A percentile compares a stretch with the other conserved stretches of the same genome.
These are phyloP conservation scores for Bufotes viridis DNA, from an alignment of 2,797 vertebrate species.

Conservation along the genomic window DNA sequence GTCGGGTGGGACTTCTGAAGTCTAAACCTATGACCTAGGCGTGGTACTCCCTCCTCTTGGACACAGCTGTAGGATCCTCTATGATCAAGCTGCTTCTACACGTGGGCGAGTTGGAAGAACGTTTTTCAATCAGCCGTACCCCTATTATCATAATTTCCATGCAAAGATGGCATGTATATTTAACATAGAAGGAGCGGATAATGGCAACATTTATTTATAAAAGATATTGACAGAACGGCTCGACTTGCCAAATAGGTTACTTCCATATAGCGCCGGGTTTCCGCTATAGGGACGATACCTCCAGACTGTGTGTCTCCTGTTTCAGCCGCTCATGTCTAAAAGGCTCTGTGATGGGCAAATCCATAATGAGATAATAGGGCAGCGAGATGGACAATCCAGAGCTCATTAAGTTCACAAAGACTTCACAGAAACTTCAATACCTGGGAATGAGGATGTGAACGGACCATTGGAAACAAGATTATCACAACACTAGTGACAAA, in stretches of 20 bases:
- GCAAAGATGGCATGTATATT: too few species aligned
- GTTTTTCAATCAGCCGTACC: too few species aligned
- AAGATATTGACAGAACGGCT: too few species aligned
- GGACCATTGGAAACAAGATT: constrained; percentile 7
- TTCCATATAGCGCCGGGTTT: neutral
- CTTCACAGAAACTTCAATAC: constrained; percentile 11
- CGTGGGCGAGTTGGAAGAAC: too few species aligned
- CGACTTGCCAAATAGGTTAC: neutral
- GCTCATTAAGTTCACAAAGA: constrained; percentile 16
- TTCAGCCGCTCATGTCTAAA: neutral
- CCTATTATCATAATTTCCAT: too few species aligned
- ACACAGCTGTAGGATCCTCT: too few species aligned
- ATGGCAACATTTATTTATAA: too few species aligned
- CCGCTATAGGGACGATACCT: neutral
- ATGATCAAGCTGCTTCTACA: too few species aligned
- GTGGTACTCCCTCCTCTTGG: too few species aligned
- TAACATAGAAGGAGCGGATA: too few species aligned
- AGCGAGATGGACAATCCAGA: neutral
- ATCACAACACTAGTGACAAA: constrained; percentile 16
- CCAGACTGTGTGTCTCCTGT: neutral
- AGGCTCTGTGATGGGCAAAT: neutral
- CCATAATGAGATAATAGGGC: constrained; percentile 15
- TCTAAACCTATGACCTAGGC: too few species aligned
- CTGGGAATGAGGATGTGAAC: neutral
- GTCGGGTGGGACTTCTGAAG: too few species aligned